Base-by-base conservation (phyloP, 2,113 vertebrate genomes). In the Rhinichthys klamathensis region DNA sequence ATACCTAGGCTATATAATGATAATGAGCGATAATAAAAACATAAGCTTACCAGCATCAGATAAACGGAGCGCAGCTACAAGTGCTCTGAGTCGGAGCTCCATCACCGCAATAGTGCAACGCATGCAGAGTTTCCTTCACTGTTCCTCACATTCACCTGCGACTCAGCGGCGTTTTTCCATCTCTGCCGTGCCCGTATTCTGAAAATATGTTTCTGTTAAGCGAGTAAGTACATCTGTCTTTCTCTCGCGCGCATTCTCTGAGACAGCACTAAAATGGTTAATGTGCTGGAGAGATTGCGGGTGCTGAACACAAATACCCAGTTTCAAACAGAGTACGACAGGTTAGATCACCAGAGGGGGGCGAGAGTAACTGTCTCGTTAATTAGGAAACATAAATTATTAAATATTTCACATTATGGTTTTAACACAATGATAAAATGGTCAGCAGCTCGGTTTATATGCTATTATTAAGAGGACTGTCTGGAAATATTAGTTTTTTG, bases 331-430 rank as follows among this genome's bases (percentile, higher is more conserved):
- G 83, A 87, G 74, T 56, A 72, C 78, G 73, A 79, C 87, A 60
- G 88, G 85, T 87, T 85, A 82, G 30, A 49, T 67, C 80, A 86
- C 67, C 67, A 49, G 83, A 83, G 65, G 84, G 81, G 87, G 84
- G 56, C 70, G 65, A 76, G 70, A 80, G 56, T 73, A 70, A 61
- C 49, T 72, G 87, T 79, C 63, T 80, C 49, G 63, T 23, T 78
- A 88, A 89, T 83, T 87, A 87, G 76, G 27, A 38, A 67, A 75
- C 58, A 89, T 89, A 25, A 74, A 87, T 89, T 81, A 89, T 89
- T 89, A 73, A 87, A 38, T 63, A 35, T 63, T 30, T 70, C 67
- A 72, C 7, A 72, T 58, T 83, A 25, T 10, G 49, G 1, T 35
- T 72, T 11, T 27, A 41, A 56, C 46, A 83, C 32, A 72, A 25